Base-by-base conservation (phyloP, 2,113 vertebrate genomes). In the Vanacampus margaritifer region DNA sequence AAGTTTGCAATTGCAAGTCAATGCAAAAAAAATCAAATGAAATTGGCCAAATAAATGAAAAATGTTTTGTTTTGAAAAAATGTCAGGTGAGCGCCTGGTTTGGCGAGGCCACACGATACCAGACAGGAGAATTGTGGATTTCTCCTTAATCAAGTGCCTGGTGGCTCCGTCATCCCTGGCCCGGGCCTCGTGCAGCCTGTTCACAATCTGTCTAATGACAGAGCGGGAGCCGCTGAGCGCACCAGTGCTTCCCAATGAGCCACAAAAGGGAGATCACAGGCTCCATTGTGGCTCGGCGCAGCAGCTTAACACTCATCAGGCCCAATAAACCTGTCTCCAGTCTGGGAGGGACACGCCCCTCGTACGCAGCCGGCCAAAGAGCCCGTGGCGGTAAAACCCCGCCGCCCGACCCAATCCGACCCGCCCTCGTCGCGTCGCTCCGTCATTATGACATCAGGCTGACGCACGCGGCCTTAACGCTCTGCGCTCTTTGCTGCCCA, bases 201-300 rank as follows among this genome's bases (percentile, higher is more conserved):
- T 95, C 95, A 95, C 93, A 95, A 85, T 94, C 89, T 93, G 92
- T 94, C 95, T 96, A 95, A 96, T 96, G 94, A 95, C 94, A 94
- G 94, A 95, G 94, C 92, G 91, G 85, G 89, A 92, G 93, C 94
- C 86, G 81, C 93, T 91, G 93, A 95, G 94, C 93, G 92, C 94
- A 96, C 95, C 94, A 94, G 91, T 93, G 93, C 94, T 95, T 96
- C 89, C 94, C 94, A 95, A 94, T 95, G 95, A 95, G 94, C 93
- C 92, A 96, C 94, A 97, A 96, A n/a, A 96, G 93, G 92, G 92
- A 95, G 94, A 97, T 96, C 94, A 94, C 92, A 93, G 91, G 89
- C 91, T 93, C 93, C 92, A 95, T 96, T 96, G 94, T 97, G 92
- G 87, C 82, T 72, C 80, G 81, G 82, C 84, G 79, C 84, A 94